A percentile compares a stretch with the other conserved stretches of the same genome.
Evolutionary conservation across 2,888 invertebrate species (phyloP).

Genomic region (Omphaloscelis lunosa): DNA sequence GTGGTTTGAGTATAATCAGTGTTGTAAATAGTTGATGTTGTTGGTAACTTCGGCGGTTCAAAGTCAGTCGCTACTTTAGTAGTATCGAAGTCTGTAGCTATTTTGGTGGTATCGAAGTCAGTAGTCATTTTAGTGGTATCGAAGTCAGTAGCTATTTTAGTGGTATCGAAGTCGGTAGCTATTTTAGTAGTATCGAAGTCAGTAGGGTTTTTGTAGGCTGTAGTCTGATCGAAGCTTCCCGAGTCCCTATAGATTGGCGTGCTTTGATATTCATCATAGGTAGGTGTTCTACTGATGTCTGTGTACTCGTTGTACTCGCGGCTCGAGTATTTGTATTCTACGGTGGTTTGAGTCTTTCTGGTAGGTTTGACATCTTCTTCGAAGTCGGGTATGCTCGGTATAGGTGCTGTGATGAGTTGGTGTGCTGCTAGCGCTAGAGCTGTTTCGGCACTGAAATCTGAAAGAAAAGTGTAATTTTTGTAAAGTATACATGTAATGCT

Average conservation of each 20-base stretch:
- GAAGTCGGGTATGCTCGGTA: conserved; percentile 82
- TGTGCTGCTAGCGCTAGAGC: conserved; percentile 88
- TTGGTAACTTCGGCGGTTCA: conserved; percentile 53
- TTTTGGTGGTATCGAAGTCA: conserved; percentile 69
- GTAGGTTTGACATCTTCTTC: conserved; percentile 75
- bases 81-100: conserved; percentile 64
- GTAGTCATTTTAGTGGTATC: conserved; percentile 65
- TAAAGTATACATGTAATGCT: conserved; percentile 2
- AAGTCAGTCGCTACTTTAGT: conserved; percentile 57
- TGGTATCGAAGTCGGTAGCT: conserved; percentile 63
- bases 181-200: conserved; percentile 22
- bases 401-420: conserved; percentile 85
- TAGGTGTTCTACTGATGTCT: conserved; percentile 71
- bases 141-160: conserved; percentile 59
- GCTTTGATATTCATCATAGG: conserved; percentile 77
- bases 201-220: conserved; percentile 67
- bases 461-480: conserved; percentile 43
- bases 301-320: conserved; percentile 77
- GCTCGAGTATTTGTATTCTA: conserved; percentile 81
- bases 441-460: conserved; percentile 85
- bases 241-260: conserved; percentile 77
- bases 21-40: conserved; percentile 48
- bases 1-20: conserved; percentile 48
- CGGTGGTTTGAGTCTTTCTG: conserved; percentile 74
- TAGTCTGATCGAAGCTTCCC: conserved; percentile 72